These are phyloP conservation scores for Drosophila repleta DNA, from an alignment of 1,140 invertebrate genomes.

Conservation along the genomic window DNA sequence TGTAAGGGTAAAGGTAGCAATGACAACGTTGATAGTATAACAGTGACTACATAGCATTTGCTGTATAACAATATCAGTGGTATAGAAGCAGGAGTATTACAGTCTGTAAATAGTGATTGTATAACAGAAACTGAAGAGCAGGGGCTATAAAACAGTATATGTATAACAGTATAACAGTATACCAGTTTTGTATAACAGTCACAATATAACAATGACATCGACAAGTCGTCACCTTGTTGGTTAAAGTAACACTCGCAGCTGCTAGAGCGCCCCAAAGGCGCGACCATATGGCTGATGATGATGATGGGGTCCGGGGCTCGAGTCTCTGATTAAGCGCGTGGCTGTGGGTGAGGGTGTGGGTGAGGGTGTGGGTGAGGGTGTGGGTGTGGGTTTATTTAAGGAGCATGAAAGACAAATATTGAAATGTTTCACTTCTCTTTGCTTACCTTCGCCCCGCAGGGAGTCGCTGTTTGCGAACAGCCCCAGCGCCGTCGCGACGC, in stretches of 20 bases:
- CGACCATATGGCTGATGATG: background rate
- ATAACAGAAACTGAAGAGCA: background rate
- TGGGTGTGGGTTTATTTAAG: slow-evolving; percentile 8
- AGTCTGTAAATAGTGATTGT: background rate
- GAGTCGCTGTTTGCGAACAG: slow-evolving; percentile 83
- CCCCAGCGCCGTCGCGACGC: slow-evolving; percentile 58
- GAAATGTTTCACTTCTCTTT: slow-evolving; percentile 42
- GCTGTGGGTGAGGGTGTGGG: background rate
- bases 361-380: too few relatives aligned
- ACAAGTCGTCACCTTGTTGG: background rate
- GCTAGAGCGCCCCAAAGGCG: background rate
- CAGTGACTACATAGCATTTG: background rate
- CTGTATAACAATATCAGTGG: slow-evolving; percentile 5
- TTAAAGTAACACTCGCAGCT: background rate
- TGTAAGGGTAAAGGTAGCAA: too few relatives aligned
- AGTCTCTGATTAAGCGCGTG: background rate
- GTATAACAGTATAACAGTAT: background rate
- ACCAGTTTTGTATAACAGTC: slow-evolving; percentile 1
- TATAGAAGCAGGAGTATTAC: too few relatives aligned
- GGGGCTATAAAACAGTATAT: background rate
- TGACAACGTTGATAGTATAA: background rate
- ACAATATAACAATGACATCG: slow-evolving; percentile 6
- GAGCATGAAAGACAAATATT: slow-evolving; percentile 65
- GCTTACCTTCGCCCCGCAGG: slow-evolving; percentile 42
- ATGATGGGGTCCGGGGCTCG: background rate